Percentiles rank a stretch among this genome's conserved stretches.
Conservation (phyloP, 2,113 vertebrate species). For the Scomber colias region DNA sequence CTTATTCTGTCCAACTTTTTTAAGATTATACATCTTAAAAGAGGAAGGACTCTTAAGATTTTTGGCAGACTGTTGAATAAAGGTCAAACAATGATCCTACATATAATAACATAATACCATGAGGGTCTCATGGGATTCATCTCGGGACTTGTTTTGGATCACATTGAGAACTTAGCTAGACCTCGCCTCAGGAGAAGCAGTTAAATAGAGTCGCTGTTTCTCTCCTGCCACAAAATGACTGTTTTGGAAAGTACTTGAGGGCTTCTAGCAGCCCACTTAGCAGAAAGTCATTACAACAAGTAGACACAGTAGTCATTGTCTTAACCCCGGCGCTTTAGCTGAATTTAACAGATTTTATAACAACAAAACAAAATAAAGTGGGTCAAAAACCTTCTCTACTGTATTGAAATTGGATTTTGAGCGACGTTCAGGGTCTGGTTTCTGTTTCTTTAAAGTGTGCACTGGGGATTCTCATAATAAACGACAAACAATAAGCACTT, state of each 20-base stretch:
- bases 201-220: slow-evolving; percentile 59
- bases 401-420: background rate
- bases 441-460: slow-evolving; percentile 1
- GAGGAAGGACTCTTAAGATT: no score
- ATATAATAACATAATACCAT: slow-evolving; percentile 43
- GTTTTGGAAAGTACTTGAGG: slow-evolving; percentile 70
- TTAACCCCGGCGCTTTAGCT: slow-evolving; percentile 30
- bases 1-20: no score
- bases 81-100: background rate
- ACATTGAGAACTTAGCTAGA: slow-evolving; percentile 47
- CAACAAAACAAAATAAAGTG: slow-evolving; percentile 34
- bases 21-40: no score
- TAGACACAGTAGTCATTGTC: slow-evolving; percentile 71
- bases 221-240: slow-evolving; percentile 54
- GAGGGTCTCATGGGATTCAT: slow-evolving; percentile 69
- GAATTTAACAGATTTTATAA: slow-evolving; percentile 46
- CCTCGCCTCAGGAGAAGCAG: slow-evolving; percentile 55
- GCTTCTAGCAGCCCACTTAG: slow-evolving; percentile 62
- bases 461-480: background rate
- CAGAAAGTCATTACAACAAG: slow-evolving; percentile 55
- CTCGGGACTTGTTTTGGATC: slow-evolving; percentile 58
- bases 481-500: slow-evolving; percentile 30
- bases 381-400: slow-evolving; percentile 14
- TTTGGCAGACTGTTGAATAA: background rate
- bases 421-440: background rate